These are phyloP conservation scores for Apis florea DNA, from an alignment of 1,140 invertebrate genomes.

Conservation along the genomic window DNA sequence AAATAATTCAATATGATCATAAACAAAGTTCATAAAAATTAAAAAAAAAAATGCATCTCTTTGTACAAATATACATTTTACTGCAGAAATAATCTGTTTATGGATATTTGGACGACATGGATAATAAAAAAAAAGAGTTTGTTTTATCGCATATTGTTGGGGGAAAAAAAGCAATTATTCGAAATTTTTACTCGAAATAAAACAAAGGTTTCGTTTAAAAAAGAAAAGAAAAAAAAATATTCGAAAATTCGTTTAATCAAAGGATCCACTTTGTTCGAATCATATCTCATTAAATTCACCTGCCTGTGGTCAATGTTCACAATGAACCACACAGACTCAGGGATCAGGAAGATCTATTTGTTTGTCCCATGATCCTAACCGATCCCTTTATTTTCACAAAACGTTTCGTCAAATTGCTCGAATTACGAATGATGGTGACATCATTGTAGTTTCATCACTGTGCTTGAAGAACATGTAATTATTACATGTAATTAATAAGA, in stretches of 20 bases:
- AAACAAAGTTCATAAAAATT: too few species aligned
- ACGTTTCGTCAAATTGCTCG: background rate
- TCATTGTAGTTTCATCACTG: too few species aligned
- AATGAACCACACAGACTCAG: background rate
- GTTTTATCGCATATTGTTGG: background rate
- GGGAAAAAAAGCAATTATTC: background rate
- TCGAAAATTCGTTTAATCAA: background rate
- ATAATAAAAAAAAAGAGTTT: too few species aligned
- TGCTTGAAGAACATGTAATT: too few species aligned
- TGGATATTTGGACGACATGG: too few species aligned
- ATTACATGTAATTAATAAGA: too few species aligned
- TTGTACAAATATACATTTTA: too few species aligned
- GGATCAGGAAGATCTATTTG: conserved; percentile 10
- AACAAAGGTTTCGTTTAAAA: background rate
- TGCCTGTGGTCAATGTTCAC: background rate
- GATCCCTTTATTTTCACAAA: background rate
- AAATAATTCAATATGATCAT: too few species aligned
- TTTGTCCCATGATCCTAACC: background rate
- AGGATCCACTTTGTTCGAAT: background rate
- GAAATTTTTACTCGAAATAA: background rate
- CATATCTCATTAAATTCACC: background rate
- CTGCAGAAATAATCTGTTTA: too few species aligned
- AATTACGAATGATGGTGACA: background rate
- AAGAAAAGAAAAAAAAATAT: background rate
- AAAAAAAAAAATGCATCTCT: too few species aligned